Evolutionary conservation across 2,797 vertebrate genomes (phyloP).

Genomic region (Halcyon badia): DNA sequence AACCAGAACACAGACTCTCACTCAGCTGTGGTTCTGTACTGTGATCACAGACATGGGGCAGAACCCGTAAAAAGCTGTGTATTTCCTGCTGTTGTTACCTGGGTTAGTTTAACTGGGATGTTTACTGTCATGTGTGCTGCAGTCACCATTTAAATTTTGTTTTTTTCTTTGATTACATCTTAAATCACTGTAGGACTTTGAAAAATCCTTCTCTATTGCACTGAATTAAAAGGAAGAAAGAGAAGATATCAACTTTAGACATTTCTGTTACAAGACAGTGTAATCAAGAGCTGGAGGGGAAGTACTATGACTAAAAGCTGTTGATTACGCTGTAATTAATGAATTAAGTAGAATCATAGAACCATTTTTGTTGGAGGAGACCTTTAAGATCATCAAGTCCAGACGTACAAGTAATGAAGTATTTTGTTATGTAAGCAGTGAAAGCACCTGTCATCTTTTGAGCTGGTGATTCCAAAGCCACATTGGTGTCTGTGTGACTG

Average conservation of each 20-base stretch:
- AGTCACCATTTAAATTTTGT: neutral
- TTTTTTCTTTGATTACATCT: neutral
- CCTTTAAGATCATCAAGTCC: neutral
- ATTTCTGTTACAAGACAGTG: neutral
- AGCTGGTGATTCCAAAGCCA: neutral
- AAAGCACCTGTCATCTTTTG: neutral
- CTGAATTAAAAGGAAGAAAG: neutral
- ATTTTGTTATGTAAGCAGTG: neutral
- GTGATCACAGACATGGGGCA: neutral
- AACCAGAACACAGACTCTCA: neutral
- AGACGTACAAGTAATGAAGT: neutral
- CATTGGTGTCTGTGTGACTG: neutral
- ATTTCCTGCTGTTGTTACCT: neutral
- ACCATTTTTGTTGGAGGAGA: neutral
- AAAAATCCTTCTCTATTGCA: neutral
- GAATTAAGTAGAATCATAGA: neutral
- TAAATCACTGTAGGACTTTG: neutral
- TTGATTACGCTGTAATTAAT: neutral
- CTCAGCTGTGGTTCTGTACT: neutral
- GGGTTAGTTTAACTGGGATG: neutral
- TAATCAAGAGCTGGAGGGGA: neutral
- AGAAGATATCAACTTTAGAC: rapidly evolving
- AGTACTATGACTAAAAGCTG: neutral
- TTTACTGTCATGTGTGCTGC: rapidly evolving
- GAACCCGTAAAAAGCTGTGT: neutral